Conservation (phyloP, 1,140 invertebrate species). For the Streblospio benedicti region DNA sequence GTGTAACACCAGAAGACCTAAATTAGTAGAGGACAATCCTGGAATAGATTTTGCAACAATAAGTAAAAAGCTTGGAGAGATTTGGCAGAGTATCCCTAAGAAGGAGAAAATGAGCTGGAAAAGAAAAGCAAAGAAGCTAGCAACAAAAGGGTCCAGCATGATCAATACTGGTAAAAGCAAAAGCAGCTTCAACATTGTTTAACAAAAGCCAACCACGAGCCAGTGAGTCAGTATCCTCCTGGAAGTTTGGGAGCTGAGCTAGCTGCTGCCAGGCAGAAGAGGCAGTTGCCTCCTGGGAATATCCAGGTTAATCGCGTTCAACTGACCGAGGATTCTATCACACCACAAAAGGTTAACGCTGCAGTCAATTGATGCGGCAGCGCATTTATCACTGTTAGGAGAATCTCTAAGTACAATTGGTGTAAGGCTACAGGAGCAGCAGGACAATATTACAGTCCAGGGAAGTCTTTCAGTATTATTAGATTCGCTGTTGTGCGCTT, state of each 20-base stretch:
- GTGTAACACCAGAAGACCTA: conserved; percentile 70
- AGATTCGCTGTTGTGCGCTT: conserved; percentile 85
- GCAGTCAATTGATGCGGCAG: conserved; percentile 82
- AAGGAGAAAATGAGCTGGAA: conserved; percentile 58
- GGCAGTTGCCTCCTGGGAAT: no score
- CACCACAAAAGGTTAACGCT: no score
- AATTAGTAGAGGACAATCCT: conserved; percentile 61
- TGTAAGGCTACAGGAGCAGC: conserved; percentile 77
- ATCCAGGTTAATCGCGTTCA: no score
- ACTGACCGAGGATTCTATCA: no score
- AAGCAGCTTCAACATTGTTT: conserved; percentile 16
- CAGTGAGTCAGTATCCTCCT: no score
- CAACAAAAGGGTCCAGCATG: conserved; percentile 49
- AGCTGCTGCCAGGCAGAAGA: no score
- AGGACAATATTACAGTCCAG: conserved; percentile 87
- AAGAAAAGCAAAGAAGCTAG: conserved; percentile 62
- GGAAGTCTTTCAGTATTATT: conserved; percentile 87
- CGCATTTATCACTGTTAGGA: conserved; percentile 82
- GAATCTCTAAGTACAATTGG: conserved; percentile 89
- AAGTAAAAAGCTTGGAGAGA: conserved; percentile 69
- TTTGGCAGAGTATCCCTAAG: conserved; percentile 59
- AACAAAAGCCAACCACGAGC: not conserved
- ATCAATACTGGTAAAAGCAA: conserved; percentile 47
- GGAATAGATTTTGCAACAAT: conserved; percentile 72
- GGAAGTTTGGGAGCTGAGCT: no score